Evolutionary conservation across 2,888 invertebrate genomes (phyloP), one percentile per base, ranked within the genome.

Genomic region (Agrochola macilenta): DNA sequence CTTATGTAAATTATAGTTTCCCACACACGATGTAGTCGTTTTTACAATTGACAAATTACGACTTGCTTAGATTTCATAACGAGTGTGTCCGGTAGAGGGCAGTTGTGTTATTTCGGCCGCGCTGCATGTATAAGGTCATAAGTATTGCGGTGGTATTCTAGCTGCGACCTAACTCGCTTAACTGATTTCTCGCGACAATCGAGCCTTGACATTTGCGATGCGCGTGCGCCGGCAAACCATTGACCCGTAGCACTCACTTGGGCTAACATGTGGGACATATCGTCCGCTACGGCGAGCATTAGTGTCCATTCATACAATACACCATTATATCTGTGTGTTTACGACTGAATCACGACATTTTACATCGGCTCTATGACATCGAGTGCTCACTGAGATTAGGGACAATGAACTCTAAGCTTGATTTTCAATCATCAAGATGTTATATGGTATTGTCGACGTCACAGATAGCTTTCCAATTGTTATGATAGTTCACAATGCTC

Each of bases 131-230:
- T 58, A 64, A 69, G 64, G 52, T 43, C 30, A 70, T 60, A 76
- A 77, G 60, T 70, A 17, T 17, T 46, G 46, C 35, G 26, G 54
- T 74, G 77, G 71, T 57, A 83, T 81, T 84, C 30, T 81, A 85
- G 76, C 71, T 85, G 74, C 73, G 76, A 83, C 70, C 78, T 81
- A 82, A 88, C 80, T 82, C 73, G 87, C 86, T 81, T 78, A 89
- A 88, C 85, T 88, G 88, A 89, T 87, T 89, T 84, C 85, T 85
- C 76, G 88, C 89, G 89, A 90, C 89, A 88, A 89, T 87, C 88
- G 87, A 90, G 89, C 95, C 95, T 95, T 95, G 95, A 94, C 95
- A 95, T 95, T 94, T 94, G 92, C 90, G 88, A 87, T 83, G 92
- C 89, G 91, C 93, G 94, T 93, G 93, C 91, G 86, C 81, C 91